Percentiles rank a stretch among this genome's conserved stretches.
Conservation (phyloP, 2,888 invertebrate genomes). For the Lottia gigantea region DNA sequence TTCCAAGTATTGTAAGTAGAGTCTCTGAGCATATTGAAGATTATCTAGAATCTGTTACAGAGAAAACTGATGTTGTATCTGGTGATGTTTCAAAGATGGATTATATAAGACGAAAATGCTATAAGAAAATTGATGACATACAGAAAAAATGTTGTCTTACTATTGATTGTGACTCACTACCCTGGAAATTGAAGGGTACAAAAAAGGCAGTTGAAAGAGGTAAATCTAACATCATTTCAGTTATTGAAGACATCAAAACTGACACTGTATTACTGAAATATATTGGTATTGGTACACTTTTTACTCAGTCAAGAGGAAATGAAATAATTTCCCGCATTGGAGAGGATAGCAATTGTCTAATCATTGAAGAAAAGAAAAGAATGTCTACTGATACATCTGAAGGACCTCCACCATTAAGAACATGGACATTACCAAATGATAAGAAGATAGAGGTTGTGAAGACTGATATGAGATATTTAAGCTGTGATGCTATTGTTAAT, state of each 20-base stretch:
- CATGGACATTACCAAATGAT: slow-evolving; percentile 11
- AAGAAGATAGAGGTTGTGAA: slow-evolving; percentile 31
- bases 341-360: background rate
- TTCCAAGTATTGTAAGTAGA: background rate
- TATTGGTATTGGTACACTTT: background rate
- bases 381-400: background rate
- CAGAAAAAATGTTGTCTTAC: background rate
- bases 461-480: slow-evolving; percentile 41
- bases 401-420: background rate
- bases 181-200: too few species aligned
- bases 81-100: background rate
- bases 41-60: background rate
- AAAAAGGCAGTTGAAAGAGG: too few species aligned
- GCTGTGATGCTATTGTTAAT: slow-evolving; percentile 50
- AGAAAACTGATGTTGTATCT: background rate
- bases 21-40: background rate
- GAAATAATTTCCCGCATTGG: background rate
- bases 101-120: background rate
- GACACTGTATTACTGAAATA: background rate
- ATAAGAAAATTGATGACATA: background rate
- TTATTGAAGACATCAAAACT: background rate
- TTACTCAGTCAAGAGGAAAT: background rate
- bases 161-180: too few species aligned
- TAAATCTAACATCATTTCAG: too few species aligned
- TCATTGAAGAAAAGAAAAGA: background rate